Evolutionary conservation across 2,888 invertebrate species (phyloP).

Genomic region (Petrolisthes manimaculis): DNA sequence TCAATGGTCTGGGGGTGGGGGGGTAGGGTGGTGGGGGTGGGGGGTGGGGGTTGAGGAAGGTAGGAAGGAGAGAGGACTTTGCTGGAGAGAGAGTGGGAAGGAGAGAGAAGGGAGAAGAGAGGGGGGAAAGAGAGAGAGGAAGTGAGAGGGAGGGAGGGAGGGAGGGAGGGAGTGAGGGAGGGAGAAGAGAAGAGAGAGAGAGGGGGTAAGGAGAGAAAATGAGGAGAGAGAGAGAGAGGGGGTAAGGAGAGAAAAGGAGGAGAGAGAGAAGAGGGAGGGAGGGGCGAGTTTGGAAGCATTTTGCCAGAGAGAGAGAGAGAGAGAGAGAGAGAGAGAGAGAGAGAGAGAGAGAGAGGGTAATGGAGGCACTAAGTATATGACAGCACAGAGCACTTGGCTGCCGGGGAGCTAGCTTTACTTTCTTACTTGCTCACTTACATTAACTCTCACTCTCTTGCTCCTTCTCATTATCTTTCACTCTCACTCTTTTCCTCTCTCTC

Average conservation of each 20-base stretch:
- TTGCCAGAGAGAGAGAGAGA: background rate
- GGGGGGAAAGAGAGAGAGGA: background rate
- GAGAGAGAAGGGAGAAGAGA: background rate
- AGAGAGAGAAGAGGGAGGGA: background rate
- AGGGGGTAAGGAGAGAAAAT: background rate
- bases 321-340: background rate
- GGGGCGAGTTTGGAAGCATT: background rate
- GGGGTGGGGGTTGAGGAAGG: background rate
- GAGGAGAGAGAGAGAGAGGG: background rate
- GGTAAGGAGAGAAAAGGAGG: background rate
- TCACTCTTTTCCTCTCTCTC: background rate
- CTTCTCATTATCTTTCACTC: background rate
- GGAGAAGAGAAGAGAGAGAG: background rate
- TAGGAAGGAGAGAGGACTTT: background rate
- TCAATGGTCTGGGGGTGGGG: background rate
- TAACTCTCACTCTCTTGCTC: background rate
- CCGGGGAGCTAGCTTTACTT: too few species aligned
- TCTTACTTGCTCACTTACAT: too few species aligned
- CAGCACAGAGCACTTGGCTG: background rate
- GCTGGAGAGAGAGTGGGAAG: background rate
- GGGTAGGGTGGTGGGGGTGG: background rate
- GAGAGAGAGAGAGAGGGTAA: background rate
- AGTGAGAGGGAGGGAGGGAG: background rate
- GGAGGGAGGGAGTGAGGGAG: background rate
- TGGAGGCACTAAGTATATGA: background rate